phyloP scores from a whole-genome alignment of 1,140 invertebrate species.

The Drosophila bocki region DNA sequence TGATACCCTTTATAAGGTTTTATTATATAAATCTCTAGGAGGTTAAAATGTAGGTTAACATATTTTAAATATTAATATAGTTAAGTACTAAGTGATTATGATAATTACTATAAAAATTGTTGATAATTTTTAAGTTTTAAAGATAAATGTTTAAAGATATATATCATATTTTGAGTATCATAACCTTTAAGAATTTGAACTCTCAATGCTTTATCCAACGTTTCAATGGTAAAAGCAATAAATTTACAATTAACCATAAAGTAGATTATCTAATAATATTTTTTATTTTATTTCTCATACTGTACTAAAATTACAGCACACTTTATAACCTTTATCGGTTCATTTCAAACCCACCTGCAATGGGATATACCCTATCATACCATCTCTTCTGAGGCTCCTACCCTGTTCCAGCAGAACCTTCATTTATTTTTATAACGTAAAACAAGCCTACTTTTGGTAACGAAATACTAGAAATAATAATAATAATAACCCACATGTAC shows the following conservation, averaged over 20 bases:
- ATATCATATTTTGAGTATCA: not conserved
- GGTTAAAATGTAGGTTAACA: not conserved
- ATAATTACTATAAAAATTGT: not conserved
- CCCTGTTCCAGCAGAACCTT: slow-evolving; percentile 22
- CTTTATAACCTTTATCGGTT: not conserved
- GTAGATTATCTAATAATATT: not conserved
- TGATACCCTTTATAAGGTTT: slow-evolving; percentile 6
- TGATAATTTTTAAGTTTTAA: not conserved
- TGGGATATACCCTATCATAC: not conserved
- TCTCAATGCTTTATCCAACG: not conserved
- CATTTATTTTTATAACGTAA: slow-evolving; percentile 25
- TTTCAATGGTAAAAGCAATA: no score
- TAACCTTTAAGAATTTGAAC: not conserved
- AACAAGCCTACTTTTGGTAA: slow-evolving; percentile 56
- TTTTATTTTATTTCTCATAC: no score
- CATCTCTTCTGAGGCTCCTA: not conserved
- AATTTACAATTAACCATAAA: not conserved
- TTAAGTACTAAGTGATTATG: not conserved
- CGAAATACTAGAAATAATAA: slow-evolving; percentile 71
- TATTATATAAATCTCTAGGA: not conserved
- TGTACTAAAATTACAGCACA: not conserved
- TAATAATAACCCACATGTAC: slow-evolving; percentile 73
- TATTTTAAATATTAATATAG: not conserved
- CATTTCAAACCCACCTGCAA: not conserved
- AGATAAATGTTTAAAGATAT: not conserved